phyloP scores from a whole-genome alignment of 1,140 invertebrate genomes.

The Sipha flava region DNA sequence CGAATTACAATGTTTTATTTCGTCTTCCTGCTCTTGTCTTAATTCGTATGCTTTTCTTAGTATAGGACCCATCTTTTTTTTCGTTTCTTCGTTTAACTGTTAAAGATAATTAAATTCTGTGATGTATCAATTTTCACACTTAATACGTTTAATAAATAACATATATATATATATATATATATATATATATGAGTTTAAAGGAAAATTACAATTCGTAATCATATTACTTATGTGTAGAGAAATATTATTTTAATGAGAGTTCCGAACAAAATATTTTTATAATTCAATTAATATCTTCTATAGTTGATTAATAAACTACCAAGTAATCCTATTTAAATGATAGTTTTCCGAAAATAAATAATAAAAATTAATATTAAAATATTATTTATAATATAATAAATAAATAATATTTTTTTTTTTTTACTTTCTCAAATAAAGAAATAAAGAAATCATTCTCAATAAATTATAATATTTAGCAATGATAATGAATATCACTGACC shows the following conservation, averaged over 20 bases:
- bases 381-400: no score
- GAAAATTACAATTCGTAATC: no score
- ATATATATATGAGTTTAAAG: no score
- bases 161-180: no score
- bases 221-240: no score
- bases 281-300: no score
- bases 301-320: no score
- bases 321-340: background rate
- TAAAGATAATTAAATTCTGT: background rate
- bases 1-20: conserved; percentile 57
- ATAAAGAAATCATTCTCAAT: background rate
- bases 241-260: no score
- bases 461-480: background rate
- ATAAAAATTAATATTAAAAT: no score
- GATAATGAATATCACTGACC: background rate
- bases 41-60: conserved; percentile 46
- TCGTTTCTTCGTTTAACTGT: conserved; percentile 44
- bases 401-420: no score
- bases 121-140: background rate
- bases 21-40: conserved; percentile 54
- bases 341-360: no score
- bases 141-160: background rate
- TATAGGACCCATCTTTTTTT: conserved; percentile 42
- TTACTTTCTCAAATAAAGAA: background rate
- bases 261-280: no score